Percentiles rank a stretch among this genome's conserved stretches.
Conservation (phyloP, 1,140 invertebrate genomes). For the Vanessa tameamea region DNA sequence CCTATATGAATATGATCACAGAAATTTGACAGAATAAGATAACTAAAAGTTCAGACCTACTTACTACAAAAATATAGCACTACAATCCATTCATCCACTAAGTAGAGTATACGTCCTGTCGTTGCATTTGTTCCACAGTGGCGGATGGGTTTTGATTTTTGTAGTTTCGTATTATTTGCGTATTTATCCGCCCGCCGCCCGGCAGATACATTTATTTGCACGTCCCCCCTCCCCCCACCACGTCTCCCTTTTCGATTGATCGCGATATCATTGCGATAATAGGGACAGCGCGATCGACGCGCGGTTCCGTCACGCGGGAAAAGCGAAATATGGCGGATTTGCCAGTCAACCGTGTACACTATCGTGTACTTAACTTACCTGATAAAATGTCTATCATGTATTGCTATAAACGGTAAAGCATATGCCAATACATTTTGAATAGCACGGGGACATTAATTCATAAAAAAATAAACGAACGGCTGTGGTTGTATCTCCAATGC, state of each 20-base stretch:
- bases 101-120: slow-evolving; percentile 54
- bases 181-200: slow-evolving; percentile 78
- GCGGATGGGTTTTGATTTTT: slow-evolving; percentile 81
- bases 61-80: no score
- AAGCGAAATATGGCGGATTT: slow-evolving; percentile 63
- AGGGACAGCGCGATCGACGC: slow-evolving; percentile 66
- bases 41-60: background rate
- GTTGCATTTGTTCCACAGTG: slow-evolving; percentile 62
- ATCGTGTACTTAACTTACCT: slow-evolving; percentile 10
- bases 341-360: slow-evolving; percentile 23
- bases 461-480: no score
- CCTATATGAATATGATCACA: no score
- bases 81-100: slow-evolving; percentile 6
- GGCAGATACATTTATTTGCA: slow-evolving; percentile 78
- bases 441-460: no score
- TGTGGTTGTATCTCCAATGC: no score
- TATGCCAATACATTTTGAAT: no score
- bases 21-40: no score
- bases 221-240: slow-evolving; percentile 48
- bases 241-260: slow-evolving; percentile 72
- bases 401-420: no score
- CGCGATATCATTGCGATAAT: slow-evolving; percentile 80
- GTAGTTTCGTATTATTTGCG: slow-evolving; percentile 81
- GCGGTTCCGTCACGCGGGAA: slow-evolving; percentile 61
- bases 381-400: background rate